Evolutionary conservation across 2,113 vertebrate species (phyloP).

Genomic region (Rattus norvegicus): DNA sequence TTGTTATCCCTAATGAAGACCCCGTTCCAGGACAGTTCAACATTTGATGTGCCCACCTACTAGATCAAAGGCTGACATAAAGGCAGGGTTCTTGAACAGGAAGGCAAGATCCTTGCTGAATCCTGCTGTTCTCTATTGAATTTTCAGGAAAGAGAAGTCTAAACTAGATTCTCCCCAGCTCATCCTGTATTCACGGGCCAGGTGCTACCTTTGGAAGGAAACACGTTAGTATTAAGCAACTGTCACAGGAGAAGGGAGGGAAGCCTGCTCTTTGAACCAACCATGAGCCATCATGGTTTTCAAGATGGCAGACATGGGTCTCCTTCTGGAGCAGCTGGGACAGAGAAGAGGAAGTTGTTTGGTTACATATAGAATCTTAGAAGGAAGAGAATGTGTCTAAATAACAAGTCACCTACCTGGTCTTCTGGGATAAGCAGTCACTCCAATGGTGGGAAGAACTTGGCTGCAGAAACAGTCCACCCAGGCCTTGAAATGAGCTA

Average conservation of each 20-base stretch:
- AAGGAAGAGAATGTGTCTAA: not conserved
- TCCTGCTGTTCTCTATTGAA: not conserved
- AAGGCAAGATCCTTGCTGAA: not conserved
- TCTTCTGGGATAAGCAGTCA: not conserved
- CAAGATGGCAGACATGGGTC: not conserved
- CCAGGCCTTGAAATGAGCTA: not conserved
- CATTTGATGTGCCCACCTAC: not conserved
- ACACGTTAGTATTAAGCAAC: not conserved
- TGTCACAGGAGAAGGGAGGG: not conserved
- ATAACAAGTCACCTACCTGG: not conserved
- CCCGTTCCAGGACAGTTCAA: not conserved
- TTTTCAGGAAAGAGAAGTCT: not conserved
- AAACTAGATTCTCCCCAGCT: not conserved
- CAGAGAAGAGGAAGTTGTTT: not conserved
- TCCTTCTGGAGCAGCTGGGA: not conserved
- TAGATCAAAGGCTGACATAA: not conserved
- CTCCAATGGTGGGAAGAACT: not conserved
- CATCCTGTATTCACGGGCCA: not conserved
- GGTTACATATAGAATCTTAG: not conserved
- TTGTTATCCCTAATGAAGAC: not conserved
- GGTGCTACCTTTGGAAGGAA: constrained; percentile 23
- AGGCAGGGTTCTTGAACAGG: not conserved
- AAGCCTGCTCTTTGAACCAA: not conserved
- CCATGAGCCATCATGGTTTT: not conserved
- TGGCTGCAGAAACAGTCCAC: not conserved